Percentiles rank a stretch among this genome's conserved stretches.
phyloP scores from a whole-genome alignment of 2,888 invertebrate species.

The Archips crataeganus region DNA sequence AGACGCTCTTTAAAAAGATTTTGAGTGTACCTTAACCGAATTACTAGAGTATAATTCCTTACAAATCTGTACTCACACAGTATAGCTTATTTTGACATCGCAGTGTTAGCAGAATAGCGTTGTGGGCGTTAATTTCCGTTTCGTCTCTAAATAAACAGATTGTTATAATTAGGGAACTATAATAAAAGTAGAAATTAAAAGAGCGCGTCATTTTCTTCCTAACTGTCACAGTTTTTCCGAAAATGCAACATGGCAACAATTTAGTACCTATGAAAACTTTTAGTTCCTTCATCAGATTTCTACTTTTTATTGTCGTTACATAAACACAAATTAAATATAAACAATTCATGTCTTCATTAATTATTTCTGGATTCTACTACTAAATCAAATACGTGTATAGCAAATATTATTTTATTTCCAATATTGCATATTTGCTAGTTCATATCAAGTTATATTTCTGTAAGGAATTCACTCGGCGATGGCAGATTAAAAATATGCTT shows the following conservation, averaged over 20 bases:
- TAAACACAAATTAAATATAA: too few relatives aligned
- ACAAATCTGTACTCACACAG: neutral
- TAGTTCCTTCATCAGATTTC: too few relatives aligned
- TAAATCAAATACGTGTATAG: neutral
- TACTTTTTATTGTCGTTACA: too few relatives aligned
- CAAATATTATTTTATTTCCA: too few relatives aligned
- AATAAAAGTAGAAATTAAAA: too few relatives aligned
- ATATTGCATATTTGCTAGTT: too few relatives aligned
- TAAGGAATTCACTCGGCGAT: constrained; percentile 21
- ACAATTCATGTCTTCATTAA: neutral
- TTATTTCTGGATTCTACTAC: neutral
- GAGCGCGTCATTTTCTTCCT: too few relatives aligned
- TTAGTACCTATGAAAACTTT: too few relatives aligned
- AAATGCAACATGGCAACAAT: neutral
- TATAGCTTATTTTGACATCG: neutral
- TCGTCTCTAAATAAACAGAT: neutral
- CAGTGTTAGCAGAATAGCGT: neutral
- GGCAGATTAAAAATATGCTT: constrained; percentile 19
- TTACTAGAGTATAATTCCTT: neutral
- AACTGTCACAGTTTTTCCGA: neutral
- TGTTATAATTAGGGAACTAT: neutral
- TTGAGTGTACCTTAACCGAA: neutral
- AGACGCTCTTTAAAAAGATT: neutral
- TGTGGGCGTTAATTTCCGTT: neutral
- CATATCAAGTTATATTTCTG: neutral